phyloP scores from a whole-genome alignment of 1,140 invertebrate genomes.

The Stegodyphus mimosarum region DNA sequence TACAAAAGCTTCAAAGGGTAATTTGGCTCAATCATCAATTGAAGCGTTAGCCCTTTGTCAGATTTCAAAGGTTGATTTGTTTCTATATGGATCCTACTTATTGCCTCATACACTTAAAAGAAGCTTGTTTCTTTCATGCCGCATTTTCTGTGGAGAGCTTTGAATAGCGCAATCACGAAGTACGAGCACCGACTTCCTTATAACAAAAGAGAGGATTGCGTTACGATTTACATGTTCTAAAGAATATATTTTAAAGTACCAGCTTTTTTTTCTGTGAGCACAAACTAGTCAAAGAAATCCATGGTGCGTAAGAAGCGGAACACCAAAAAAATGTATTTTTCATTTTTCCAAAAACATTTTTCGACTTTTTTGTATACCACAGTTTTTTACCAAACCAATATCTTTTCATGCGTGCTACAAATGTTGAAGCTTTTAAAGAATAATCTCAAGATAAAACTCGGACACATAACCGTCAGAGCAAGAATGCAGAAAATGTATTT shows the following conservation, averaged over 20 bases:
- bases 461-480: slow-evolving; percentile 14
- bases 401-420: slow-evolving; percentile 30
- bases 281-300: slow-evolving; percentile 13
- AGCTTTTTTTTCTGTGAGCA: not conserved
- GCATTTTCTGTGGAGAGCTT: no score
- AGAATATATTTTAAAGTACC: no score
- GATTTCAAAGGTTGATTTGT: slow-evolving; percentile 7
- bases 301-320: slow-evolving; percentile 11
- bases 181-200: no score
- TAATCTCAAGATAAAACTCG: slow-evolving; percentile 2
- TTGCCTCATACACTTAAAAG: no score
- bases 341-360: not conserved
- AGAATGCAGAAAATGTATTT: slow-evolving; percentile 31
- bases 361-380: not conserved
- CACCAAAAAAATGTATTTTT: not conserved
- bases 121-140: no score
- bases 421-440: slow-evolving; percentile 3
- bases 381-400: slow-evolving; percentile 2
- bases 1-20: slow-evolving; percentile 46
- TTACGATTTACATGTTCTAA: no score
- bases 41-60: slow-evolving; percentile 28
- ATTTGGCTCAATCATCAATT: slow-evolving; percentile 29
- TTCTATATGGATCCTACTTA: not conserved
- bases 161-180: no score
- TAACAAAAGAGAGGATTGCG: no score